Percentiles rank a stretch among this genome's conserved stretches.
These are phyloP conservation scores for Piprites chloris DNA, from an alignment of 2,113 vertebrate species.

Conservation along the genomic window DNA sequence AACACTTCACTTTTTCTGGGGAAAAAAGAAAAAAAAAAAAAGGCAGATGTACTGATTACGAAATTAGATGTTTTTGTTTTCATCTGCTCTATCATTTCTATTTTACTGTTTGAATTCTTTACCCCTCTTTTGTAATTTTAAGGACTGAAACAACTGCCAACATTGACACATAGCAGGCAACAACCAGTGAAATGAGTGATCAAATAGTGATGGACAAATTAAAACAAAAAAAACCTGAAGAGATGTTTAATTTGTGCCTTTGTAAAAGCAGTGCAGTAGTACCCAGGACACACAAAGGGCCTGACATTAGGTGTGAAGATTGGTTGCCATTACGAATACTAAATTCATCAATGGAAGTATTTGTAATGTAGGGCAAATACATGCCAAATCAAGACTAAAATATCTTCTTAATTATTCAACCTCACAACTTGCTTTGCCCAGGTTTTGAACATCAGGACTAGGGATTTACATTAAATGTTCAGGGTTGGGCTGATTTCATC, in stretches of 20 bases:
- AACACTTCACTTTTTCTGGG: background rate
- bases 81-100: background rate
- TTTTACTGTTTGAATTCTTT: background rate
- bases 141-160: background rate
- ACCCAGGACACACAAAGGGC: background rate
- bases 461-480: constrained; percentile 25
- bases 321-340: background rate
- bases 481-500: background rate
- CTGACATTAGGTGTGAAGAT: background rate
- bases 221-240: background rate
- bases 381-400: background rate
- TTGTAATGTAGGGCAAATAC: background rate
- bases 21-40: background rate
- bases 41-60: background rate
- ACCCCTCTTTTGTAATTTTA: background rate
- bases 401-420: background rate
- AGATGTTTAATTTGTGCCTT: background rate
- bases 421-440: background rate
- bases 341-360: background rate
- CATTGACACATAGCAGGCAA: background rate
- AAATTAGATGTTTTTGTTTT: background rate
- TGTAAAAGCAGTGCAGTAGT: background rate
- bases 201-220: background rate
- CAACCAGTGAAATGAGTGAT: background rate
- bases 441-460: background rate